Conservation (phyloP, 2,888 invertebrate species). For the Macrophya annulata region DNA sequence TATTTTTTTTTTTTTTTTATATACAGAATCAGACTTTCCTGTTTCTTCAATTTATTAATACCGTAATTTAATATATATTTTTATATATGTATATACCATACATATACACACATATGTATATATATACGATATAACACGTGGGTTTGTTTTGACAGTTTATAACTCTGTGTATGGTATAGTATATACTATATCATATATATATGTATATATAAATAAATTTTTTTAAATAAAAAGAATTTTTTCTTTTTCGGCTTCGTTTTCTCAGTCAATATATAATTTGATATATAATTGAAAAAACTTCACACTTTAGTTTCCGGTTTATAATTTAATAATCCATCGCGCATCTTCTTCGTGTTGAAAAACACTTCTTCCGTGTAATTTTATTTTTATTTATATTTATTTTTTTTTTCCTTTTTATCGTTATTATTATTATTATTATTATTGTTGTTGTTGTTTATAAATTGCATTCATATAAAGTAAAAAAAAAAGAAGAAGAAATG, state of each 20-base stretch:
- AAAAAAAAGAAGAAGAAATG: background rate
- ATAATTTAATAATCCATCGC: background rate
- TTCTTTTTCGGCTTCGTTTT: no score
- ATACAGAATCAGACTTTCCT: background rate
- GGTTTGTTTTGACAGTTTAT: slow-evolving; percentile 40
- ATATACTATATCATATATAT: no score
- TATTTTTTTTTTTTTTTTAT: background rate
- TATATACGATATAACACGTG: slow-evolving; percentile 15
- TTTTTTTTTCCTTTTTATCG: background rate
- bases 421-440: no score
- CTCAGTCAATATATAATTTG: background rate
- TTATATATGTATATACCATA: background rate
- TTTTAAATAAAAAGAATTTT: no score
- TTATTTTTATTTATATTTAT: no score
- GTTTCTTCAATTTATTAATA: background rate
- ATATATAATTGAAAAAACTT: background rate
- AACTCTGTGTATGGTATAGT: no score
- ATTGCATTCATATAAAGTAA: background rate
- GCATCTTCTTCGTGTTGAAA: background rate
- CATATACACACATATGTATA: background rate
- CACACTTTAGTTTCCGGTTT: background rate
- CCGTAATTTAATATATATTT: background rate
- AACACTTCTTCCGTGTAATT: background rate
- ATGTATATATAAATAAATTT: no score
- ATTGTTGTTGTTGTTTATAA: background rate